phyloP scores from a whole-genome alignment of 2,888 invertebrate genomes.

The Eilema caniola region DNA sequence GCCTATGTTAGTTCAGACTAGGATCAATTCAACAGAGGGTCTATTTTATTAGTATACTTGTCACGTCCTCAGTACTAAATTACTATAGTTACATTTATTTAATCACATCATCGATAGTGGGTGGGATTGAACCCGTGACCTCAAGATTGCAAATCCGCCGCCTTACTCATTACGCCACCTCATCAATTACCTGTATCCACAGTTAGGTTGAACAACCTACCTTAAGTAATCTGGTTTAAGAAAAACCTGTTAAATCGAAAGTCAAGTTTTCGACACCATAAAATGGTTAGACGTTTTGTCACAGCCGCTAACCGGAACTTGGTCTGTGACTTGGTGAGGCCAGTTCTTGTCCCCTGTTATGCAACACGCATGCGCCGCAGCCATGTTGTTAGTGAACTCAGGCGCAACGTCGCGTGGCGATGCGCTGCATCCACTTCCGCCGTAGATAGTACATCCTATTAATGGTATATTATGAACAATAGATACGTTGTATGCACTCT shows the following conservation, averaged over 20 bases:
- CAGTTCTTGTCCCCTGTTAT: conserved; percentile 36
- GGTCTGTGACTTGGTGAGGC: background rate
- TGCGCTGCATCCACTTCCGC: conserved; percentile 47
- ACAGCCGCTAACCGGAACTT: conserved; percentile 39
- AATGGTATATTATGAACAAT: too few species aligned
- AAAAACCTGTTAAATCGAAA: conserved; percentile 17
- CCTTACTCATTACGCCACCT: background rate
- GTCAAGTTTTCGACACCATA: conserved; percentile 19
- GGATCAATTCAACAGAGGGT: background rate
- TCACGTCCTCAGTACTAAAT: background rate
- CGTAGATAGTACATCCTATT: conserved; percentile 25
- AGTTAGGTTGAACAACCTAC: conserved; percentile 25
- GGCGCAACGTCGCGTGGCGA: conserved; percentile 63
- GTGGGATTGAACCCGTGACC: conserved; percentile 2
- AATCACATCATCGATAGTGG: background rate
- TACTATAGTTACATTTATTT: background rate
- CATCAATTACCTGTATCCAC: background rate
- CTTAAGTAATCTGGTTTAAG: conserved; percentile 27
- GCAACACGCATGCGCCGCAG: conserved; percentile 43
- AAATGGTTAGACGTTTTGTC: conserved; percentile 22
- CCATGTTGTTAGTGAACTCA: conserved; percentile 54
- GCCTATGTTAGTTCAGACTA: too few species aligned
- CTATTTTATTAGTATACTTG: background rate
- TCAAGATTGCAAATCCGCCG: background rate
- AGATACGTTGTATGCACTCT: too few species aligned